A percentile compares a stretch with the other conserved stretches of the same genome.
Evolutionary conservation across 2,113 vertebrate genomes (phyloP).

Genomic region (Panthera leo): DNA sequence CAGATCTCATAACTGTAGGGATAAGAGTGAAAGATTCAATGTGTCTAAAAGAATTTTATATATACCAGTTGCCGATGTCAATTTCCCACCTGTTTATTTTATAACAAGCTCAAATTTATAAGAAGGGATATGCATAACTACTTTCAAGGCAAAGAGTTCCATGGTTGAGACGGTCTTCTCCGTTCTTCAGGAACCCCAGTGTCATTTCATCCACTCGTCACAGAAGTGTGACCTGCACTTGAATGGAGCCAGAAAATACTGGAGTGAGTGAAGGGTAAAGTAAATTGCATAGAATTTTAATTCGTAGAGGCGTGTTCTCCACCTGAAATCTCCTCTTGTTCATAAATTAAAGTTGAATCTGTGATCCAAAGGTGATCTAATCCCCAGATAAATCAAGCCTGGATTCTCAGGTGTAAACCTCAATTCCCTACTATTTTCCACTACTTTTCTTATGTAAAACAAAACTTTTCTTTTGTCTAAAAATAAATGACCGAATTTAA

Average conservation of each 20-base stretch:
- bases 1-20: neutral
- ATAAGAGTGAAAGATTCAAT: neutral
- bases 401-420: neutral
- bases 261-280: neutral
- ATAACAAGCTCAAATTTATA: conserved; percentile 28
- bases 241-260: neutral
- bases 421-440: neutral
- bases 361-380: neutral
- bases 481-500: neutral
- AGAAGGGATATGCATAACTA: neutral
- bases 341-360: neutral
- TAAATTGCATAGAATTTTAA: neutral
- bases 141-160: neutral
- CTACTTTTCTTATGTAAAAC: neutral
- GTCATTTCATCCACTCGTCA: neutral
- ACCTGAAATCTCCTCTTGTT: neutral
- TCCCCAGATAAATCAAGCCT: neutral
- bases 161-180: neutral
- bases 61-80: conserved; percentile 36
- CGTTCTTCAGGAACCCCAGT: neutral
- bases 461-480: neutral
- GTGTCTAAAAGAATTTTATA: conserved; percentile 1
- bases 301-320: neutral
- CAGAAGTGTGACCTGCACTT: neutral
- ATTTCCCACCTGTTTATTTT: conserved; percentile 41